Conservation (phyloP, 2,888 invertebrate genomes). For the Xylophagus ater region DNA sequence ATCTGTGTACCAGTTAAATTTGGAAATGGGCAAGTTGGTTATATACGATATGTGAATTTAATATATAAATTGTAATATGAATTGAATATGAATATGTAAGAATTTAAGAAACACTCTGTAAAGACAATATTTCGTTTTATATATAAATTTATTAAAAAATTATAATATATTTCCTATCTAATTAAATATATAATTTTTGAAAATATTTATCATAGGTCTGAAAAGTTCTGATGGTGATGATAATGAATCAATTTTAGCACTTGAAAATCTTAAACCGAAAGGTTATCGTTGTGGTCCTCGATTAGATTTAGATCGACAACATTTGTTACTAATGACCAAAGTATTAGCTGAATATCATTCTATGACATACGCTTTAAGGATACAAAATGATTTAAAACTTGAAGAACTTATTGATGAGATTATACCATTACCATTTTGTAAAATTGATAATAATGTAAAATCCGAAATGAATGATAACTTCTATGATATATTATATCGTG, state of each 20-base stretch:
- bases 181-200: neutral
- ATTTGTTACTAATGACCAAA: constrained; percentile 28
- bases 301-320: constrained; percentile 26
- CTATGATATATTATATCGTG: constrained; percentile 26
- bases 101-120: neutral
- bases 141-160: neutral
- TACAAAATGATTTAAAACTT: constrained; percentile 24
- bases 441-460: constrained; percentile 2
- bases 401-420: constrained; percentile 25
- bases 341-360: constrained; percentile 32
- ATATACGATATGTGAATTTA: no score
- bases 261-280: constrained; percentile 28
- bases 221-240: constrained; percentile 11
- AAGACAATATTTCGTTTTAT: no score
- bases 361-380: constrained; percentile 27
- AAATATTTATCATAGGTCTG: neutral
- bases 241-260: constrained; percentile 28
- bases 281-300: constrained; percentile 32
- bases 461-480: constrained; percentile 18
- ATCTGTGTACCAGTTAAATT: no score
- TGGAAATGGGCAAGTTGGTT: no score
- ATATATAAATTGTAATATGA: no score
- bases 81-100: neutral
- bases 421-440: constrained; percentile 25
- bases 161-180: neutral